A percentile compares a stretch with the other conserved stretches of the same genome.
phyloP scores from a whole-genome alignment of 2,888 invertebrate genomes.

The Melipona bicolor region DNA sequence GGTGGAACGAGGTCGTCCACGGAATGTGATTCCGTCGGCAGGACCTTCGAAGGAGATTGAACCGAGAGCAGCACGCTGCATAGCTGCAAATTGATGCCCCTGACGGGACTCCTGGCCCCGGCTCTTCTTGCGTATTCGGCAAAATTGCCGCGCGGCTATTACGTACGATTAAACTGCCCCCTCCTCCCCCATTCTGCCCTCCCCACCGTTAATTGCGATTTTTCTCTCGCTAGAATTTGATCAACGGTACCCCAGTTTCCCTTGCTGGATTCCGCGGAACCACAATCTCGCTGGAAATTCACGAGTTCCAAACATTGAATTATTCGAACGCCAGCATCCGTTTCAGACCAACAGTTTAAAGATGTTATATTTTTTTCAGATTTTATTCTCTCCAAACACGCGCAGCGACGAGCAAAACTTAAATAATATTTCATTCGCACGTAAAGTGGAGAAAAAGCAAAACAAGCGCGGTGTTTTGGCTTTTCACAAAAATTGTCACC shows the following conservation, averaged over 20 bases:
- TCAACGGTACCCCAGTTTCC: background rate
- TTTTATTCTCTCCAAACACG: no score
- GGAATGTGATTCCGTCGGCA: constrained; percentile 63
- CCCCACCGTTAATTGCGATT: constrained; percentile 40
- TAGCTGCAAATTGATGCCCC: constrained; percentile 59
- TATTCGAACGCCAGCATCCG: background rate
- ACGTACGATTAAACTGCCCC: constrained; percentile 48
- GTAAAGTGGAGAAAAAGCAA: no score
- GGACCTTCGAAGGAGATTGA: constrained; percentile 62
- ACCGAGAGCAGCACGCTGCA: constrained; percentile 36
- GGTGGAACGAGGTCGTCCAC: constrained; percentile 22
- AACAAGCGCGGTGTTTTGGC: no score
- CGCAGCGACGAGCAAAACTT: no score
- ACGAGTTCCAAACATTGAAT: background rate
- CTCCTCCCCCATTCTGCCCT: no score
- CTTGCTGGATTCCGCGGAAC: no score
- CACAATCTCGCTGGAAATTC: background rate
- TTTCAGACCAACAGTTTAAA: background rate
- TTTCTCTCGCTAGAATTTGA: constrained; percentile 40
- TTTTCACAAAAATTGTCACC: no score
- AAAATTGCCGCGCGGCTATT: constrained; percentile 50
- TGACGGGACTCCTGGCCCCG: constrained; percentile 1
- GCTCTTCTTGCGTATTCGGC: constrained; percentile 56
- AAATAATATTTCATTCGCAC: no score
- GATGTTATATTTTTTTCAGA: no score